Percentiles rank a stretch among this genome's conserved stretches.
phyloP scores from a whole-genome alignment of 2,888 invertebrate species.

The Tiphia femorata region DNA sequence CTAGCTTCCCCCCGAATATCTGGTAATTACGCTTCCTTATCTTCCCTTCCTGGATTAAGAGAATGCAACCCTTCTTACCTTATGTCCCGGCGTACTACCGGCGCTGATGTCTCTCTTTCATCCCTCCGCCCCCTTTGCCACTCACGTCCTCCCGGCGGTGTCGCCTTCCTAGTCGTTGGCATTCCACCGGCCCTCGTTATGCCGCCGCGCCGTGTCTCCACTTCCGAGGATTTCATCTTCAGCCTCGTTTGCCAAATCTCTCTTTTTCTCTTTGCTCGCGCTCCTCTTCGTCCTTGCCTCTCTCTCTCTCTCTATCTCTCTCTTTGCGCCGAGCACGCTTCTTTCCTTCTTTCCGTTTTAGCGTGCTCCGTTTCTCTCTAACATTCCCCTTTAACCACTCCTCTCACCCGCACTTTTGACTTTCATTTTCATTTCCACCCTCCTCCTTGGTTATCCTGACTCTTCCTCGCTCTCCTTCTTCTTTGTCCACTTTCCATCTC shows the following conservation, averaged over 20 bases:
- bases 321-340: not conserved
- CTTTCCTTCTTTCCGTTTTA: not conserved
- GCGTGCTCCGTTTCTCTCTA: not conserved
- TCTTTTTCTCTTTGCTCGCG: not conserved
- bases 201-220: not conserved
- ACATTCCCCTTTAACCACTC: not conserved
- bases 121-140: too few relatives aligned
- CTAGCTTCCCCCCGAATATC: too few relatives aligned
- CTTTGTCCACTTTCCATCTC: not conserved
- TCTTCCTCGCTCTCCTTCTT: not conserved
- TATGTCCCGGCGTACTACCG: too few relatives aligned
- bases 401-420: not conserved
- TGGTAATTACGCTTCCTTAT: too few relatives aligned
- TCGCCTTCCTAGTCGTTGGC: not conserved
- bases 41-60: too few relatives aligned
- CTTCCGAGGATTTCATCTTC: constrained; percentile 5
- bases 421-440: not conserved
- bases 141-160: not conserved
- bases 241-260: constrained; percentile 9
- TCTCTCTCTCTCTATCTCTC: not conserved
- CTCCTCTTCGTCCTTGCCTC: not conserved
- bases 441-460: not conserved
- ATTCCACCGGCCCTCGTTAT: not conserved
- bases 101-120: too few relatives aligned
- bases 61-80: too few relatives aligned